Percentiles rank a stretch among this genome's conserved stretches.
Conservation (phyloP, 1,140 invertebrate species). For the Ostrea edulis region DNA sequence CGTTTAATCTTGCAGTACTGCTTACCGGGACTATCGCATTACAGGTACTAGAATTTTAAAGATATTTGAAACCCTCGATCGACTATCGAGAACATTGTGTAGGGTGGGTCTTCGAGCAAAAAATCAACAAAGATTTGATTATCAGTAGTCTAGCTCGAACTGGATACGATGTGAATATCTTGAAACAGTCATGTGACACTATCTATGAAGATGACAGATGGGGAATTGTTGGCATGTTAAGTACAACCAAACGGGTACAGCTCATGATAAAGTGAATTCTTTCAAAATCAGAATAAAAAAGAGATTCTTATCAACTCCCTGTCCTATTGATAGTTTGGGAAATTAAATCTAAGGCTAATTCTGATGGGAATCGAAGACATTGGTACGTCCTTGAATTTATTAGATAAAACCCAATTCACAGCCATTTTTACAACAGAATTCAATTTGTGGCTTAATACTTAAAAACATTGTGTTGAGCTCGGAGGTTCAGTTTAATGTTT, state of each 20-base stretch:
- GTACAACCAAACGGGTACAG: no score
- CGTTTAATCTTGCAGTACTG: no score
- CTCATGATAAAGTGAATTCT: background rate
- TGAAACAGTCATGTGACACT: no score
- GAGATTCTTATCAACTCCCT: background rate
- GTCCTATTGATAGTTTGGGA: background rate
- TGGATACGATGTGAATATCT: no score
- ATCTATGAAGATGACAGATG: no score
- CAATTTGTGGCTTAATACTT: background rate
- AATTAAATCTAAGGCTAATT: background rate
- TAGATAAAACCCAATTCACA: background rate
- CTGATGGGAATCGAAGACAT: background rate
- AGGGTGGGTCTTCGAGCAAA: no score
- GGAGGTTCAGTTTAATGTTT: slow-evolving; percentile 4
- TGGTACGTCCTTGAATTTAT: background rate
- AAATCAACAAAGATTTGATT: no score
- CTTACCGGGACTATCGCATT: no score
- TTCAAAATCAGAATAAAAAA: slow-evolving; percentile 1
- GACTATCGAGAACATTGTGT: no score
- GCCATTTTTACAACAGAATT: background rate
- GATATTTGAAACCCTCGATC: no score
- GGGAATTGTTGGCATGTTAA: background rate
- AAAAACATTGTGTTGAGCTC: background rate
- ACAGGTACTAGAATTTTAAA: no score
- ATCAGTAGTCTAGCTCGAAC: no score